Conservation (phyloP, 1,140 invertebrate genomes). For the Sweltsa coloradensis region DNA sequence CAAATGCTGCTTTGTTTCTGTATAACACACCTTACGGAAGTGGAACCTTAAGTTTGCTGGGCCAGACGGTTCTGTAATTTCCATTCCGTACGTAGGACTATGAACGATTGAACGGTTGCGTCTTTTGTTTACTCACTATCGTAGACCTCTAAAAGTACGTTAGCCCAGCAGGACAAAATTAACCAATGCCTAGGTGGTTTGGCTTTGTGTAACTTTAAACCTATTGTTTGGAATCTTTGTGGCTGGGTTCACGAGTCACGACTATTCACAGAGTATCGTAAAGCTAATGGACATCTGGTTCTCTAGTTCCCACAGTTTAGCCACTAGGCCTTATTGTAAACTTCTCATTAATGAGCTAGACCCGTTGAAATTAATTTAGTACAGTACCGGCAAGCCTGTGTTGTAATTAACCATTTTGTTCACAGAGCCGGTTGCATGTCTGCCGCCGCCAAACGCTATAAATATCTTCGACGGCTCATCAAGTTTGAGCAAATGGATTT, state of each 20-base stretch:
- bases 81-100: too few relatives aligned
- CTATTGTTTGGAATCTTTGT: background rate
- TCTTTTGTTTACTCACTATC: too few relatives aligned
- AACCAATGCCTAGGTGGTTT: too few relatives aligned
- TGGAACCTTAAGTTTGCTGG: background rate
- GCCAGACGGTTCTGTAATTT: background rate
- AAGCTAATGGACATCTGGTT: background rate
- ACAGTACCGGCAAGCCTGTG: background rate
- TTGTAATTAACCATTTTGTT: constrained; percentile 14
- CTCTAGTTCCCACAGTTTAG: background rate
- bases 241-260: background rate
- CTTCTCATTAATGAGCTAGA: background rate
- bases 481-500: constrained; percentile 99
- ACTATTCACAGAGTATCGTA: background rate
- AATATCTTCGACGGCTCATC: constrained; percentile 80
- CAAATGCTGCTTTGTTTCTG: background rate
- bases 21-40: background rate
- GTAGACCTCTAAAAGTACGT: too few relatives aligned
- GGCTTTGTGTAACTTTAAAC: too few relatives aligned
- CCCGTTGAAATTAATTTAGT: background rate
- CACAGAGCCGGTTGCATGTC: constrained; percentile 57
- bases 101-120: too few relatives aligned
- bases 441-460: constrained; percentile 83
- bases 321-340: background rate
- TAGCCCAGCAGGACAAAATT: too few relatives aligned